Base-by-base conservation (phyloP, 2,797 vertebrate species). In the Galago senegalensis region DNA sequence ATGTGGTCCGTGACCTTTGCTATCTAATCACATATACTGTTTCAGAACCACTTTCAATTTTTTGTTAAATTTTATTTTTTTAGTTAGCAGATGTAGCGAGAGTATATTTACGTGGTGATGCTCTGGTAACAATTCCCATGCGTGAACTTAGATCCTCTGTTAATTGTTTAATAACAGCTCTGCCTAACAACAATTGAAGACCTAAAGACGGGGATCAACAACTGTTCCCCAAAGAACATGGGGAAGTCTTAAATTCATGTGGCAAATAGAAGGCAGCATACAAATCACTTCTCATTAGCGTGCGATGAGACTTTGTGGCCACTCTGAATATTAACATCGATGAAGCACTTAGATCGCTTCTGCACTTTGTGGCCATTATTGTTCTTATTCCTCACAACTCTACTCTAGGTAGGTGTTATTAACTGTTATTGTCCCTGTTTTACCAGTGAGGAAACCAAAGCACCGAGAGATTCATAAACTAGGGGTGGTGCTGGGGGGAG, bases 161-260 rank as follows among this genome's bases (percentile, higher is more conserved):
- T 95, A 94, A 97, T 97, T 92, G 90, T 94, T 98, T 95, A 96
- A 85, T 97, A 94, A 93, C 84, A 96, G 63, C 89, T 95, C 80
- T 89, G 93, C 93, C 61, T 46, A 79, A 93, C 69, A 94, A 56
- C 83, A 77, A 86, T 81, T 76, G 86, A 95, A 86, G 75, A 88
- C 94, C 60, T 87, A 96, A 94, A 93, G 88, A 95, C 76, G 82
- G 72, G 70, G 85, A 72, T 86, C 91, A 96, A 89, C 58, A 89
- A 37, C 72, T 3, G 63, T 63, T 95, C 80, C 81, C 84, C 43
- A 37, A 87, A 97, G 95, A 96, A 92, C 93, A 76, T 11, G 87
- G 89, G 56, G 86, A 83, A 70, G 43, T 96, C 89, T 96, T 80
- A 85, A 89, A 95, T 96, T 93, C 85, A 61, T 92, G 89, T 72